These are phyloP conservation scores for Ailuropoda melanoleuca DNA, from an alignment of 2,113 vertebrate species.

Conservation along the genomic window DNA sequence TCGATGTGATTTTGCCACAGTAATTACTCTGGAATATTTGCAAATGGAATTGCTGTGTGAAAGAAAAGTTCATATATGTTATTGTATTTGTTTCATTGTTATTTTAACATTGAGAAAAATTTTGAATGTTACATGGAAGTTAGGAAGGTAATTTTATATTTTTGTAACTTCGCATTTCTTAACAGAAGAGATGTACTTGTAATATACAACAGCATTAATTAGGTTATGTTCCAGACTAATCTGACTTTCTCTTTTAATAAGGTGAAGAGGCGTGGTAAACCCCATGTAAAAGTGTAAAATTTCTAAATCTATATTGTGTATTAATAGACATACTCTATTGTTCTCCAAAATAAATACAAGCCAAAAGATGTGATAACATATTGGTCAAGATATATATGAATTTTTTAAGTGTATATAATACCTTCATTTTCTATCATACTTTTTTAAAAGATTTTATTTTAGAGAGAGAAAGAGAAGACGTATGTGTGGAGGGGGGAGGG, in stretches of 20 bases:
- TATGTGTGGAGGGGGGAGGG: too few species aligned
- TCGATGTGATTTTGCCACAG: background rate
- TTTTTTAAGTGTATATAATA: background rate
- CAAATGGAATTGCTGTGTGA: background rate
- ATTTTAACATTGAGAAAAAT: background rate
- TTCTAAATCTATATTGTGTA: background rate
- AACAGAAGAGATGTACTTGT: background rate
- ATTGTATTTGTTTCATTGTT: background rate
- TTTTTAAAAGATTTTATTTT: background rate
- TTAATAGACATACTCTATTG: background rate
- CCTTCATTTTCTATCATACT: background rate
- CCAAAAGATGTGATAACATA: background rate
- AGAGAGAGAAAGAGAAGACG: background rate
- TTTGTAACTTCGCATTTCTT: constrained; percentile 17
- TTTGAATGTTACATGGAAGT: background rate
- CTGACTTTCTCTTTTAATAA: background rate
- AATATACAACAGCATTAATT: background rate
- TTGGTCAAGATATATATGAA: background rate
- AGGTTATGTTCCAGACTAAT: background rate
- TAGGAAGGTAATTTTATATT: background rate
- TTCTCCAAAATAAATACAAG: background rate
- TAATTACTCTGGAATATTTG: background rate
- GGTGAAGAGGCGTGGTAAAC: background rate
- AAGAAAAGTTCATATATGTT: background rate
- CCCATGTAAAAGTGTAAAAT: background rate